Base-by-base conservation (phyloP, 2,797 vertebrate species). In the Sebastes nivosus region DNA sequence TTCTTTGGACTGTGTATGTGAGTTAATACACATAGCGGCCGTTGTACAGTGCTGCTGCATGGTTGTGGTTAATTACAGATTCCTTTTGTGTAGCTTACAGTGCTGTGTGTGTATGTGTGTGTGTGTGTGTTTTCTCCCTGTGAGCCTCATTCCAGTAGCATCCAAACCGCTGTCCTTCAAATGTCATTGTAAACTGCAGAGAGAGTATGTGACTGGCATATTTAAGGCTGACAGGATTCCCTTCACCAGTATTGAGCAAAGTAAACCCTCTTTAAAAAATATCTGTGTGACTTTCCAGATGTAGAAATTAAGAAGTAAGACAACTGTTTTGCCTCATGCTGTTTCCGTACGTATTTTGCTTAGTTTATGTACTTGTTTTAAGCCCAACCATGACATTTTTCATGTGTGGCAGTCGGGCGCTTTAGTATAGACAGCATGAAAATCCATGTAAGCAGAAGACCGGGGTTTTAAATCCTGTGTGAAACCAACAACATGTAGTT, bases 21-120 rank as follows among this genome's bases (percentile, higher is more conserved):
- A 72, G 80, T 83, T 80, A 55, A 86, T 85, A 74, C 89, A 90
- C 85, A 89, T 61, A 88, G 86, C 69, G 42, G 81, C 24, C 72
- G 72, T 92, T 92, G 92, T 89, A 76, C 87, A 72, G 75, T 72
- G 68, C 68, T 52, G 76, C 87, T 86, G 82, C 82, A 90, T 81
- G 86, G 81, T 75, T 88, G 84, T 82, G 83, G 86, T 85, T 89
- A 58, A 84, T 93, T 88, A 91, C 81, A 85, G 73, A 88, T 91
- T 83, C 84, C 76, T 91, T 89, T 92, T 95, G 89, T 92, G 81
- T 67, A 50, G 72, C 77, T 81, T 72, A 78, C 68, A 88, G 83
- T 80, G 68, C 67, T 77, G 27, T 81, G 64, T 85, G 67, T 88
- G 72, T 75, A 27, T 88, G 70, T 75, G 25, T 25, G 25, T 24